Evolutionary conservation across 2,888 invertebrate genomes (phyloP).

Genomic region (Dastarcus helophoroides): DNA sequence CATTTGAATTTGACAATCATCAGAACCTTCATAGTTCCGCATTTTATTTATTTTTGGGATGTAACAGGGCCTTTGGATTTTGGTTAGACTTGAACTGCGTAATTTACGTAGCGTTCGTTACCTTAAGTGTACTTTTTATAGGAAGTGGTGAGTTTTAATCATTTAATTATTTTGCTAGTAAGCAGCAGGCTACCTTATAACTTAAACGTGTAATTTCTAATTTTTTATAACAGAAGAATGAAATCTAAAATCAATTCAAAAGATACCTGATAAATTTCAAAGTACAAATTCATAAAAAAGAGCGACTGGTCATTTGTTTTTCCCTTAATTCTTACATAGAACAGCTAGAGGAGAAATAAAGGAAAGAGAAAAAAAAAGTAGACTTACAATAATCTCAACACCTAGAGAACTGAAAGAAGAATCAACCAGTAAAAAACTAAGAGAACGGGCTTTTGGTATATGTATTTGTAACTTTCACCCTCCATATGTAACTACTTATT

Average conservation of each 20-base stretch:
- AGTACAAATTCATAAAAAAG: too few relatives aligned
- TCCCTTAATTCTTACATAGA: too few relatives aligned
- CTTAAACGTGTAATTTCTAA: not conserved
- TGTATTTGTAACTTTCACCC: too few relatives aligned
- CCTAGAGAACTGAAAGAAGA: too few relatives aligned
- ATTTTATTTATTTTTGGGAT: conserved; percentile 53
- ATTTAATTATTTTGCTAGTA: not conserved
- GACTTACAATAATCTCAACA: too few relatives aligned
- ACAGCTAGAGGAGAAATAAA: too few relatives aligned
- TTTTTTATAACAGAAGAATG: not conserved
- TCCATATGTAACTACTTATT: too few relatives aligned
- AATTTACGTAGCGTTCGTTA: conserved; percentile 51
- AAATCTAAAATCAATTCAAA: not conserved
- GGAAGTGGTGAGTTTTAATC: conserved; percentile 41
- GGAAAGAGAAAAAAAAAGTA: too few relatives aligned
- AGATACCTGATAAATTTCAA: not conserved
- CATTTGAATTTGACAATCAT: conserved; percentile 48
- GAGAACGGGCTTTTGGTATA: too few relatives aligned
- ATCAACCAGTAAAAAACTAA: too few relatives aligned
- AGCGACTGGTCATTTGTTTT: too few relatives aligned
- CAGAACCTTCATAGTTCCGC: conserved; percentile 59
- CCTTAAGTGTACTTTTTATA: conserved; percentile 51
- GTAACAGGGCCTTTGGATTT: conserved; percentile 57
- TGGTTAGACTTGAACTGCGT: conserved; percentile 57
- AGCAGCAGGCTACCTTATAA: not conserved